Conservation (phyloP, 2,113 vertebrate genomes). For the Piprites chloris region DNA sequence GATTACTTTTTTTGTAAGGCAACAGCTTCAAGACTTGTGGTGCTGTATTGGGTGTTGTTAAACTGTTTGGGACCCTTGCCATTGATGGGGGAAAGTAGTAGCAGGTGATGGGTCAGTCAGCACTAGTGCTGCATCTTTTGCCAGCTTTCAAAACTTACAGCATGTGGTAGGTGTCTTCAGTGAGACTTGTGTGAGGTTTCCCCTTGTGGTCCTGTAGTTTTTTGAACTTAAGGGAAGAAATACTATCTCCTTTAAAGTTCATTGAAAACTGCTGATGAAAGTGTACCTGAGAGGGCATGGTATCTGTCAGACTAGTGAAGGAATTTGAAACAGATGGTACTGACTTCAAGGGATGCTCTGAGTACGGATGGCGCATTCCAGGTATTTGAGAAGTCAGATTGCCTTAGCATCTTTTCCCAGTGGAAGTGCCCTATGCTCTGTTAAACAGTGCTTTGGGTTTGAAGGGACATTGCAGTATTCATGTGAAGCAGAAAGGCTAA, state of each 20-base stretch:
- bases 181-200: not conserved
- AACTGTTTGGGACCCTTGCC: not conserved
- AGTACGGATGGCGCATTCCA: fast-evolving
- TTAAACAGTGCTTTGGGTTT: not conserved
- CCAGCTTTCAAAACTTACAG: not conserved
- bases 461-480: not conserved
- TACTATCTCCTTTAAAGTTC: not conserved
- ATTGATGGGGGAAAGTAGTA: no score
- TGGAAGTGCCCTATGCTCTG: fast-evolving
- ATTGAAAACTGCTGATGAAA: not conserved
- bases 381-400: not conserved
- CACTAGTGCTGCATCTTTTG: not conserved
- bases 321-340: not conserved
- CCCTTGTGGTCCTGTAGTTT: not conserved
- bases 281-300: not conserved
- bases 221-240: not conserved
- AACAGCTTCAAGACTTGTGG: not conserved
- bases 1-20: not conserved
- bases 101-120: not conserved
- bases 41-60: not conserved
- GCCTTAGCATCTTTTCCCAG: not conserved
- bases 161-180: fast-evolving
- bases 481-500: not conserved
- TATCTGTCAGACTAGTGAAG: not conserved
- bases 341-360: not conserved